Evolutionary conservation across 2,113 vertebrate genomes (phyloP).

Genomic region (Sula dactylatra): DNA sequence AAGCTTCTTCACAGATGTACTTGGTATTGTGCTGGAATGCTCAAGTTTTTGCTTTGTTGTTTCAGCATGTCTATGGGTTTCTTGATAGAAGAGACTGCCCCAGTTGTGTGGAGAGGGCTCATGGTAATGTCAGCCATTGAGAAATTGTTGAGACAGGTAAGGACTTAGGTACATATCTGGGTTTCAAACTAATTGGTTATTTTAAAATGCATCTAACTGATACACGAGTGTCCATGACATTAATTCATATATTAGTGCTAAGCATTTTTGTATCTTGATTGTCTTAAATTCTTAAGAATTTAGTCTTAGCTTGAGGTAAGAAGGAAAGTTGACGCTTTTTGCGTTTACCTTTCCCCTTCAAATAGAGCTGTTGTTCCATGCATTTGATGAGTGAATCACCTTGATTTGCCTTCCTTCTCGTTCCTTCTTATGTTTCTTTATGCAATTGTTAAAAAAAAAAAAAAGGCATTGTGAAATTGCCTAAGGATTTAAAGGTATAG

Average conservation of each 20-base stretch:
- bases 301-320: neutral
- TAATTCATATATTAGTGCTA: neutral
- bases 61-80: slow-evolving; percentile 99
- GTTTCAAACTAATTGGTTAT: neutral
- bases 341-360: neutral
- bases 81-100: slow-evolving; percentile 87
- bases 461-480: neutral
- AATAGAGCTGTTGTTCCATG: neutral
- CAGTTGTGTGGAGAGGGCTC: slow-evolving; percentile 92
- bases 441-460: neutral
- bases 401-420: neutral
- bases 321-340: neutral
- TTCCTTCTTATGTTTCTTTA: neutral
- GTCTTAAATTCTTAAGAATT: neutral
- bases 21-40: neutral
- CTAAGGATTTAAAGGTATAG: neutral
- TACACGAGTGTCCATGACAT: neutral
- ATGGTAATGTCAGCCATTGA: slow-evolving; percentile 98
- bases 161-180: neutral
- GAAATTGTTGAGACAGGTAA: slow-evolving; percentile 90
- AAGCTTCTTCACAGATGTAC: slow-evolving; percentile 9
- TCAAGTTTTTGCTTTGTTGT: slow-evolving; percentile 27
- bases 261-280: neutral
- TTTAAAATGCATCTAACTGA: neutral
- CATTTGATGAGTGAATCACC: neutral